Percentiles rank a stretch among this genome's conserved stretches.
Conservation (phyloP, 2,113 vertebrate species). For the Gavialis gangeticus region DNA sequence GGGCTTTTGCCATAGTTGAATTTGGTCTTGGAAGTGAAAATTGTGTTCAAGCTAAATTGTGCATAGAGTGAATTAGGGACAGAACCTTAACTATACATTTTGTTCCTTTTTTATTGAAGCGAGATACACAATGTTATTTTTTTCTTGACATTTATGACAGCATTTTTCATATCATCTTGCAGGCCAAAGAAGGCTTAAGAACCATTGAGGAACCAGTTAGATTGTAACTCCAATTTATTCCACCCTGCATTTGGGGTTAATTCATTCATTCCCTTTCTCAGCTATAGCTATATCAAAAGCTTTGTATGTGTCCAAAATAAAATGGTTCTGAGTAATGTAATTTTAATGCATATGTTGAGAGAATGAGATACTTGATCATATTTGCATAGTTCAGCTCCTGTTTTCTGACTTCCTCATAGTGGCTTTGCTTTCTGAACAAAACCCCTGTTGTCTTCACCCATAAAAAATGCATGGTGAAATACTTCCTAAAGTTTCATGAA, state of each 20-base stretch:
- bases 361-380: background rate
- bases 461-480: background rate
- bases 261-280: background rate
- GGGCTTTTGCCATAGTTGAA: background rate
- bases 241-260: background rate
- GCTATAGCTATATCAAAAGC: background rate
- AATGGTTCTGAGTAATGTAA: background rate
- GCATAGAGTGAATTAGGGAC: background rate
- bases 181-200: background rate
- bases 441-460: background rate
- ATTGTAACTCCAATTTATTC: background rate
- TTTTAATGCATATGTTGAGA: background rate
- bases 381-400: background rate
- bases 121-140: background rate
- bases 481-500: background rate
- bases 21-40: background rate
- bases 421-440: background rate
- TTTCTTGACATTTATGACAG: background rate
- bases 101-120: background rate
- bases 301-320: background rate
- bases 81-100: background rate
- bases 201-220: background rate
- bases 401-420: background rate
- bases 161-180: background rate
- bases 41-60: background rate